These are phyloP conservation scores for Stenotaenia linearis DNA, from an alignment of 2,888 invertebrate species.

Conservation along the genomic window DNA sequence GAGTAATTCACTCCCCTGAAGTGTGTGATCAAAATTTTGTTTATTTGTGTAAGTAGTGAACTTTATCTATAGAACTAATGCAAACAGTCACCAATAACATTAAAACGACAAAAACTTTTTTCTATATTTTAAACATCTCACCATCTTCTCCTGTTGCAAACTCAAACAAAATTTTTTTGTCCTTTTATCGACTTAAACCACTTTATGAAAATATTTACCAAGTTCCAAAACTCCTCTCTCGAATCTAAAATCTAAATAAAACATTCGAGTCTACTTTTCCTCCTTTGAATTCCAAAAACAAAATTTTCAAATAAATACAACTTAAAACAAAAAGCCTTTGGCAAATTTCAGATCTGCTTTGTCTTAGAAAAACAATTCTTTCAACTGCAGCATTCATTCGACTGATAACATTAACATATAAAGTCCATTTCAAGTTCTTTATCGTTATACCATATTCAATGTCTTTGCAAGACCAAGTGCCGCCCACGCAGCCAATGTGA, in stretches of 20 bases:
- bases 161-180: no score
- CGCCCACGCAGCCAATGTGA: conserved; percentile 21
- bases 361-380: not conserved
- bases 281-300: not conserved
- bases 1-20: not conserved
- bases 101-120: no score
- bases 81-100: no score
- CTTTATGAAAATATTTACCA: no score
- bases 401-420: conserved; percentile 26
- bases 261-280: not conserved
- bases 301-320: not conserved
- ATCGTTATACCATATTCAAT: conserved; percentile 22
- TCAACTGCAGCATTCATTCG: not conserved
- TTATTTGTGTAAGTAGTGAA: not conserved
- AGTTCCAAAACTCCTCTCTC: no score
- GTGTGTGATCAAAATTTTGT: no score
- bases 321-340: not conserved
- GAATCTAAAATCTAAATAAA: no score
- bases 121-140: no score
- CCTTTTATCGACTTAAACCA: no score
- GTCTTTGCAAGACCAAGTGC: conserved; percentile 22
- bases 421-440: not conserved
- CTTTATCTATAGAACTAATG: no score
- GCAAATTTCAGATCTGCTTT: not conserved
- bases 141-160: no score